phyloP scores from a whole-genome alignment of 2,113 vertebrate genomes.

The Cinclus mexicanus region DNA sequence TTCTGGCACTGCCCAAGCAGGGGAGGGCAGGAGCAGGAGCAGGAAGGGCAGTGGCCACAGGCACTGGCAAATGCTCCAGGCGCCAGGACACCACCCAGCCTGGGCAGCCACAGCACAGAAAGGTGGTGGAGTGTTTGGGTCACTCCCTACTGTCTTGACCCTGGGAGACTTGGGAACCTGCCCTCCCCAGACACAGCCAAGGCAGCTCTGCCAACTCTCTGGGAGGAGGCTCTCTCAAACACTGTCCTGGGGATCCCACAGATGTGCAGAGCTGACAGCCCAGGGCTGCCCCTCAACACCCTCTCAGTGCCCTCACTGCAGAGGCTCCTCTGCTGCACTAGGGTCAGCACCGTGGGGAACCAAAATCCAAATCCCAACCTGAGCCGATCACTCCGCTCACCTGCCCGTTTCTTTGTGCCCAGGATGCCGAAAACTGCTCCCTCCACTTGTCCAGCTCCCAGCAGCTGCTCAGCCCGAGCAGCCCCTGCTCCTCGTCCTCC shows the following conservation, averaged over 20 bases:
- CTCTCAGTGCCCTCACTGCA: fast-evolving
- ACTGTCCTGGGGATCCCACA: neutral
- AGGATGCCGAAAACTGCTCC: constrained; percentile 77
- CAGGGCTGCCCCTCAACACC: neutral
- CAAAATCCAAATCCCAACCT: neutral
- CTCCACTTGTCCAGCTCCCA: constrained; percentile 58
- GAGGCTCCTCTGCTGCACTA: fast-evolving
- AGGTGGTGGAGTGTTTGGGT: neutral
- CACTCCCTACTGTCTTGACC: neutral
- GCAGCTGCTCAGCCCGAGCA: constrained; percentile 66
- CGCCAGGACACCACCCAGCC: neutral
- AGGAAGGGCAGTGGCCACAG: neutral
- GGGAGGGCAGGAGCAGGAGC: neutral
- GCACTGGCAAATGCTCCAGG: neutral
- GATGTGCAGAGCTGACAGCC: neutral
- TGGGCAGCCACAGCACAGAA: neutral
- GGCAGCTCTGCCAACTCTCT: neutral
- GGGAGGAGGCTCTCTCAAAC: neutral
- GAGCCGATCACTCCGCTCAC: neutral
- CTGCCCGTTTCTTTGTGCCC: neutral
- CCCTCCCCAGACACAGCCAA: neutral
- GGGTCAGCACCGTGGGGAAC: fast-evolving
- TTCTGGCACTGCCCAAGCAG: neutral
- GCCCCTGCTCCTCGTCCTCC: constrained; percentile 71
- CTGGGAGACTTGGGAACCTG: no score